Evolutionary conservation across 2,888 invertebrate genomes (phyloP).

Genomic region (Amorpha juglandis): DNA sequence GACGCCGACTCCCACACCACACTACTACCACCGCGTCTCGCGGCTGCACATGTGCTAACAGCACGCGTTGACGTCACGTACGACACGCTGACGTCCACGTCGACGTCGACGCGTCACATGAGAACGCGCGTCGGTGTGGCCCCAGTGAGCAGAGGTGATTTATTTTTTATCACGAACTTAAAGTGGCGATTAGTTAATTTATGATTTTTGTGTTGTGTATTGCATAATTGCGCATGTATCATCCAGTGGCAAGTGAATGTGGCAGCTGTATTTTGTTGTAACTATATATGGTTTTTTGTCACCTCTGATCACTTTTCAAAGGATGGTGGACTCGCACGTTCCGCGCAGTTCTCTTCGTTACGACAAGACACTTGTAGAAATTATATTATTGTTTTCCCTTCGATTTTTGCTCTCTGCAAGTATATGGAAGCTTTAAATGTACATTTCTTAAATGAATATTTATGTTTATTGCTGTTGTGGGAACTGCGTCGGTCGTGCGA

Average conservation of each 20-base stretch:
- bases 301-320: conserved; percentile 13
- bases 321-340: conserved; percentile 5
- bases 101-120: neutral
- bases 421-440: conserved; percentile 12
- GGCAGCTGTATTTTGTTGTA: conserved; percentile 23
- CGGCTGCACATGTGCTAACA: too few species aligned
- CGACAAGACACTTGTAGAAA: neutral
- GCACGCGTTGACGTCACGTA: too few species aligned
- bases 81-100: neutral
- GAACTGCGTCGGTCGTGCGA: conserved; percentile 49
- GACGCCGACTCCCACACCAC: too few species aligned
- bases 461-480: conserved; percentile 22
- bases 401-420: conserved; percentile 21
- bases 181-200: conserved; percentile 22
- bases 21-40: too few species aligned
- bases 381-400: conserved; percentile 14
- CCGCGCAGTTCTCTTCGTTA: conserved; percentile 11
- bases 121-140: neutral
- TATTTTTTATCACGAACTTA: conserved; percentile 6
- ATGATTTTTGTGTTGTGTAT: conserved; percentile 21
- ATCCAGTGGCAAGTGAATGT: conserved; percentile 18
- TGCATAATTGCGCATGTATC: conserved; percentile 6
- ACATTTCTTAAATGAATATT: conserved; percentile 5
- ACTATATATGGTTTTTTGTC: neutral
- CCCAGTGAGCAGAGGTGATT: conserved; percentile 14